Evolutionary conservation across 2,113 vertebrate species (phyloP).

Genomic region (Dipodomys stephensi): DNA sequence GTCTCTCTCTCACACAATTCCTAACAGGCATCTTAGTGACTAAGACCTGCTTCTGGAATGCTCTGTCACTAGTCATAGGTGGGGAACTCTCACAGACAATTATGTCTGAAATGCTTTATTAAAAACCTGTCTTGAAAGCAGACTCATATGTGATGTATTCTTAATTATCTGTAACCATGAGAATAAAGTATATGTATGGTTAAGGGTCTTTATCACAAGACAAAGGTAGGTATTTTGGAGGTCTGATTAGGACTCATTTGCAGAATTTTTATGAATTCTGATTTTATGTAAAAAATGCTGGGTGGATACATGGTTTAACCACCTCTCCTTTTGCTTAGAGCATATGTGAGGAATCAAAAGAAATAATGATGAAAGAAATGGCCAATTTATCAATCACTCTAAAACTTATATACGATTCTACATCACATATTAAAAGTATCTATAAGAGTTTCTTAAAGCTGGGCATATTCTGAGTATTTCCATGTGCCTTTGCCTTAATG

Average conservation of each 20-base stretch:
- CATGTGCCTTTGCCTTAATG: slow-evolving; percentile 1
- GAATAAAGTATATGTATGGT: background rate
- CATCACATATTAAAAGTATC: background rate
- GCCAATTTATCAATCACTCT: background rate
- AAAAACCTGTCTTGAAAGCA: slow-evolving; percentile 1
- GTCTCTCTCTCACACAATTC: background rate
- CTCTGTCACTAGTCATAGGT: background rate
- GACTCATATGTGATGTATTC: background rate
- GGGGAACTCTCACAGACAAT: background rate
- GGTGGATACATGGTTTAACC: background rate
- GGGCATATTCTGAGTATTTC: background rate
- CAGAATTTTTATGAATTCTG: background rate
- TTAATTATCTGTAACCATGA: background rate
- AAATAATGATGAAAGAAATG: slow-evolving; percentile 39
- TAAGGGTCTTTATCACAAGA: background rate
- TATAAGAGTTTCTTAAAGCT: background rate
- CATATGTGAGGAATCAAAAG: slow-evolving; percentile 8
- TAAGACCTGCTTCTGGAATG: background rate
- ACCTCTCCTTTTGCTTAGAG: background rate
- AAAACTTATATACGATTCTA: background rate
- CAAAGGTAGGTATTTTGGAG: background rate
- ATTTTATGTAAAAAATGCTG: slow-evolving; percentile 1
- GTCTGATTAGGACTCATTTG: background rate
- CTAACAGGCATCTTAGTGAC: background rate
- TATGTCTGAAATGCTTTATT: background rate